Base-by-base conservation (phyloP, 2,797 vertebrate species). In the Sebastes hopkinsi region DNA sequence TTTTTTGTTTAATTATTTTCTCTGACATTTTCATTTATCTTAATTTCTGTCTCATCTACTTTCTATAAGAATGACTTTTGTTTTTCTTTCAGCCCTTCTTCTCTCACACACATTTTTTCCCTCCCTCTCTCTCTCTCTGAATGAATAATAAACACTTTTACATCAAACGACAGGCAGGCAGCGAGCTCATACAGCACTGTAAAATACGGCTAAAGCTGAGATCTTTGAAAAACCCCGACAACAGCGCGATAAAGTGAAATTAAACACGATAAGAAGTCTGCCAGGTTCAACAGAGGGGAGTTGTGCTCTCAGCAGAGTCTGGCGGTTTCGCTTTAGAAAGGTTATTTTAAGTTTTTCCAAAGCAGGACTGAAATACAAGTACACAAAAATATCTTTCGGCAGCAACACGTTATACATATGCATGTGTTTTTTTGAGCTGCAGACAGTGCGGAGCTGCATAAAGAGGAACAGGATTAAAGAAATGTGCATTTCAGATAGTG, bases 61-160 rank as follows among this genome's bases (percentile, higher is more conserved):
- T 36, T 77, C 74, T 32, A 11, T 23, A 67, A 32, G 4, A 70
- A 64, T 50, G 13, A 23, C 27, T 67, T 38, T 54, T 56, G 20
- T 59, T 75, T 23, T 72, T 59, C 29, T 46, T 14, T 22, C 67
- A 58, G 27, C 34, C 38, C 10, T 30, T 73, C 16, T 59, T 58
- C 32, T 60, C 20, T 56, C 13, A 13, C 6, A 3, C 58, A 3
- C 18, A 56, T 62, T 8, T 61, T 8, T 36, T 8, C 1, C 18
- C 59, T 27, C 12, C n/a, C 46, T 29, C 46, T 58, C 36, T 66
- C 12, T 8, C 66, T 60, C 81, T 42, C 79, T 42, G 36, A 81
- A 66, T 62, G 58, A 79, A 85, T 72, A 83, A 88, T 65, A 79
- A 82, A 42, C 66, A 66, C 58, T 85, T 83, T 80, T 50, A 80